Evolutionary conservation across 2,888 invertebrate species (phyloP).

Genomic region (Hirtodrosophila duncani): DNA sequence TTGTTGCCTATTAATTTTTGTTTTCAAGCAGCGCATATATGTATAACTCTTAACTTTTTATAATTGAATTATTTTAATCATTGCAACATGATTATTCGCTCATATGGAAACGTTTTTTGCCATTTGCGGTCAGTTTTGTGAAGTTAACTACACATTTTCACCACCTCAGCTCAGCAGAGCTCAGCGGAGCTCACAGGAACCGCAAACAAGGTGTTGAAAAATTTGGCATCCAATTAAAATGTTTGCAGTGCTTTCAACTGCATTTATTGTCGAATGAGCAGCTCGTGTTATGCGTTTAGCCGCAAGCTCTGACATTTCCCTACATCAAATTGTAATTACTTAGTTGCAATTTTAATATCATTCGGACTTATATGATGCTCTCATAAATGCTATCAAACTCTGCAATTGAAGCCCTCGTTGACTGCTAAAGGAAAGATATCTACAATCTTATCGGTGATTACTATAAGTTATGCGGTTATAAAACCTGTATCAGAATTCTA

Average conservation of each 20-base stretch:
- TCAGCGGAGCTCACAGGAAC: slow-evolving; percentile 23
- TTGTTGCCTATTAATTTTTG: slow-evolving; percentile 16
- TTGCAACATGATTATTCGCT: slow-evolving; percentile 17
- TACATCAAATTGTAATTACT: slow-evolving; percentile 9
- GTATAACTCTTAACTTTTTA: slow-evolving; percentile 18
- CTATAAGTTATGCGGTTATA: too few relatives aligned
- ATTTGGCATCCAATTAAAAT: slow-evolving; percentile 60
- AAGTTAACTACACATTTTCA: not conserved
- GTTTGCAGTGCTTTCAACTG: too few relatives aligned
- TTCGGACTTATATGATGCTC: too few relatives aligned
- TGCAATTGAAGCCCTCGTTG: too few relatives aligned
- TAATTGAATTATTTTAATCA: slow-evolving; percentile 62
- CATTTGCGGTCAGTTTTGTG: slow-evolving; percentile 45
- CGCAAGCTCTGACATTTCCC: slow-evolving; percentile 1
- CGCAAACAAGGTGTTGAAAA: slow-evolving; percentile 39
- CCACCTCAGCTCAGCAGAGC: slow-evolving; percentile 2
- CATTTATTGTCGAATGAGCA: too few relatives aligned
- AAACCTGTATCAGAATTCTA: too few relatives aligned
- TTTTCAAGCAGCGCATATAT: slow-evolving; percentile 23
- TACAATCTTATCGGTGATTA: too few relatives aligned
- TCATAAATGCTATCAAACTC: too few relatives aligned
- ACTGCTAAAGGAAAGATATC: too few relatives aligned
- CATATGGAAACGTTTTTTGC: slow-evolving; percentile 19
- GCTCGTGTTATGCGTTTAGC: too few relatives aligned
- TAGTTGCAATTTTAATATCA: too few relatives aligned